A percentile compares a stretch with the other conserved stretches of the same genome.
These are phyloP conservation scores for Neuroterus valhalla DNA, from an alignment of 1,140 invertebrate genomes.

Conservation along the genomic window DNA sequence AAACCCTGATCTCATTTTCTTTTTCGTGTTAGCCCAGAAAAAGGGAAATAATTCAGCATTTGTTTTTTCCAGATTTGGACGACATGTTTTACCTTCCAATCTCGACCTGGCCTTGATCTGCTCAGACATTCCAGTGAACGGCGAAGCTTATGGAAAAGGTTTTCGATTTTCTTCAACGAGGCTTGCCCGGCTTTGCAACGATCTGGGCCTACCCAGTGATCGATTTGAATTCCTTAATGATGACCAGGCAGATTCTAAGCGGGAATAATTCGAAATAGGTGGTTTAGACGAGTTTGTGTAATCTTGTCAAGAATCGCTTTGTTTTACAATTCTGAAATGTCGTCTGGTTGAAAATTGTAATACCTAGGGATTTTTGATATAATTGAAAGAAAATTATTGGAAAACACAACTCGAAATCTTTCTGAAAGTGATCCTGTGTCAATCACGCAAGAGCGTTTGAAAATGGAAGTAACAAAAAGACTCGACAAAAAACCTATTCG, in stretches of 20 bases:
- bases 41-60: neutral
- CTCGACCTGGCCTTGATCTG: slow-evolving; percentile 55
- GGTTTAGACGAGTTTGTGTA: slow-evolving; percentile 23
- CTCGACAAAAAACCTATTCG: no score
- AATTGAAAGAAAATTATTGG: no score
- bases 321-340: slow-evolving; percentile 2
- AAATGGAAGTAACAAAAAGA: no score
- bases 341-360: slow-evolving; percentile 5
- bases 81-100: slow-evolving; percentile 45
- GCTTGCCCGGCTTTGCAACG: slow-evolving; percentile 56
- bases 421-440: neutral
- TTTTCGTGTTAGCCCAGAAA: no score
- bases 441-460: no score
- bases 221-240: slow-evolving; percentile 35
- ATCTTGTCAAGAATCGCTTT: slow-evolving; percentile 8
- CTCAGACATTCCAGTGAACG: slow-evolving; percentile 43
- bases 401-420: neutral
- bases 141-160: slow-evolving; percentile 37
- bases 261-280: slow-evolving; percentile 39
- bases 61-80: slow-evolving; percentile 51
- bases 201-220: slow-evolving; percentile 32
- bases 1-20: neutral
- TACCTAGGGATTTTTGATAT: slow-evolving; percentile 7
- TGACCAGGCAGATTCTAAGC: slow-evolving; percentile 42
- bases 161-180: slow-evolving; percentile 49